Evolutionary conservation across 2,113 vertebrate species (phyloP), one percentile per base, ranked within the genome.

Genomic region (Plotosus lineatus): DNA sequence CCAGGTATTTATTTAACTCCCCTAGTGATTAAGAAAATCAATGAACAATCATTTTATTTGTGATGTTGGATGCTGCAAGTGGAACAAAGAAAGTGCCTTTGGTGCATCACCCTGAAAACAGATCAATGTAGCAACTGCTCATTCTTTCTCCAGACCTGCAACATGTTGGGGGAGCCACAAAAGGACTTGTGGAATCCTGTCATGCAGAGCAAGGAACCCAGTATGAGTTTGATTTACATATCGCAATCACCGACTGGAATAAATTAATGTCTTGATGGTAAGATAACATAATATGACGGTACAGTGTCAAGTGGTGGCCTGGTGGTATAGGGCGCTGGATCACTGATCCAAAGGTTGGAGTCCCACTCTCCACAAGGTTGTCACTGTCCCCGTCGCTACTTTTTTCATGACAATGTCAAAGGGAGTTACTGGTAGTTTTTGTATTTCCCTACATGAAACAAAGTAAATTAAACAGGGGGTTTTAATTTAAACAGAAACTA

Each of bases 11-110:
- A 85, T 86, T 87, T 87, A 80, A 87, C 80, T 84, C 77, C 26
- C 66, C 78, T 80, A 85, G 84, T 84, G 85, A 89, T 85, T 68
- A 82, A 89, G 84, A 51, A 71, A 73, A 58, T 81, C 81, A 84
- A 83, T 63, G 71, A 88, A 84, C 80, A 85, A 86, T 89, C 85
- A 88, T 85, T 89, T 83, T 84, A 86, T 86, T 85, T 87, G 77
- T 79, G 51, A 71, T 86, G 77, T 80, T 33, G 46, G 50, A 72
- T 33, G 79, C 73, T 38, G 66, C 28, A 12, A 79, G 56, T 36
- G 69, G 60, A 86, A 84, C 75, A 78, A 73, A 81, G 56, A 88
- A 83, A 83, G 75, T 0, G 78, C 15, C 5, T 48, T 31, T 38
- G 36, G 74, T 82, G 79, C 55, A 44, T 75, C 75, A 42, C 14